Base-by-base conservation (phyloP, 2,113 vertebrate species). In the Casuarius casuarius region DNA sequence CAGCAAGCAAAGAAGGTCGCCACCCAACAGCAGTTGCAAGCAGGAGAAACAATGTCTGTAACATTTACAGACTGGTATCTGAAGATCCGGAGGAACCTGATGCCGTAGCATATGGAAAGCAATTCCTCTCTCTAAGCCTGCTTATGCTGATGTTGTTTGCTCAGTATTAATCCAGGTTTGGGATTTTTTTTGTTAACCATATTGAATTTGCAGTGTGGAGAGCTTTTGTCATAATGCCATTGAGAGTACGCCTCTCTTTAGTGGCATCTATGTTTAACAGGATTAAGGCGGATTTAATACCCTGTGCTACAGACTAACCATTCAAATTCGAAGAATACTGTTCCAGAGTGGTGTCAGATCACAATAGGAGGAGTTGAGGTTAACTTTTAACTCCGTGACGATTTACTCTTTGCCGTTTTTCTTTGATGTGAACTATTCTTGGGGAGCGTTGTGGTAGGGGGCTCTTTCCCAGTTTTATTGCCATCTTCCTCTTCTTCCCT, bases 1-100 rank as follows among this genome's bases (percentile, higher is more conserved):
- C 96, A 78, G 96, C 86, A 96, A 95, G 97, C 91, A 95, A 97
- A 89, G 97, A 92, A 96, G 97, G 97, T 97, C 97, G 63, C 97
- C 93, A 97, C 96, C 96, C 96, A 97, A 70, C 95, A 95, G 85
- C 26, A 8, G 89, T 94, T 91, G 79, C 84, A 91, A 89, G 95
- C 95, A 87, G 83, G 89, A 97, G 97, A 95, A 97, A 96, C 91
- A 92, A 72, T 97, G 94, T 98, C 97, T 77, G 29, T 94, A 91
- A 89, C 91, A 91, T 95, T 94, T 97, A 85, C 94, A 96, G 90
- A 48, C 93, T 95, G 91, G 94, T 92, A 90, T 90, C 91, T 29
- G 77, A 84, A 87, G 83, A 96, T 87, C 85, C 31, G 54, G 72
- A 91, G 90, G 91, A 94, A 71, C 62, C 89, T 90, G 80, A 77